phyloP scores from a whole-genome alignment of 1,140 invertebrate species.

The Formica selysi region DNA sequence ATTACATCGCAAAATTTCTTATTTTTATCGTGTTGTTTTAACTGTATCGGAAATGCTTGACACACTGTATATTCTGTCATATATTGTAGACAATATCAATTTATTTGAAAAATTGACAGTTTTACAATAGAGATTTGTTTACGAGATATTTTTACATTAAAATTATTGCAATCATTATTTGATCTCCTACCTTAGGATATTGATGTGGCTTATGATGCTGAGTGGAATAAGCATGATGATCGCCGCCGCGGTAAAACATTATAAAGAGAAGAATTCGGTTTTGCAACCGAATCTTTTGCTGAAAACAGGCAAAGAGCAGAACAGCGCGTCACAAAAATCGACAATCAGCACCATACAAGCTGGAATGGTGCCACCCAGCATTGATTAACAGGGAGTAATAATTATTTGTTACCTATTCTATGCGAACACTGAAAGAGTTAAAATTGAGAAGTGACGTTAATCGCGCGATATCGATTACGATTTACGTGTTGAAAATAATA shows the following conservation, averaged over 20 bases:
- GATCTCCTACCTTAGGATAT: slow-evolving; percentile 3
- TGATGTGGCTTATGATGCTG: slow-evolving; percentile 35
- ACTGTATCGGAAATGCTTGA: neutral
- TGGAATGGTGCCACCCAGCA: neutral
- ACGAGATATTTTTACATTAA: neutral
- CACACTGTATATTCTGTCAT: neutral
- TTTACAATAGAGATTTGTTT: neutral
- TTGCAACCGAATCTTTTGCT: neutral
- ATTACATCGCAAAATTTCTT: neutral
- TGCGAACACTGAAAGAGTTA: neutral
- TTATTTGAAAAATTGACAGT: neutral
- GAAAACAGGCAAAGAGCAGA: neutral
- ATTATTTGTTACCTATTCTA: neutral
- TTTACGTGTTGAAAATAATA: neutral
- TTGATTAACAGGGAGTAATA: slow-evolving; percentile 35
- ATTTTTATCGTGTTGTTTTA: neutral
- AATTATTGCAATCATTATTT: neutral
- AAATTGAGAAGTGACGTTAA: neutral
- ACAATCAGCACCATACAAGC: slow-evolving; percentile 26
- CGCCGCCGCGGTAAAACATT: neutral
- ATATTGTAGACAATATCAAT: neutral
- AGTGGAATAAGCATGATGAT: slow-evolving; percentile 5
- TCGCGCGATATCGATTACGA: neutral
- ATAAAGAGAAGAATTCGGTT: neutral
- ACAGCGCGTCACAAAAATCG: neutral